These are phyloP conservation scores for Plotosus lineatus DNA, from an alignment of 2,113 vertebrate species.

Conservation along the genomic window DNA sequence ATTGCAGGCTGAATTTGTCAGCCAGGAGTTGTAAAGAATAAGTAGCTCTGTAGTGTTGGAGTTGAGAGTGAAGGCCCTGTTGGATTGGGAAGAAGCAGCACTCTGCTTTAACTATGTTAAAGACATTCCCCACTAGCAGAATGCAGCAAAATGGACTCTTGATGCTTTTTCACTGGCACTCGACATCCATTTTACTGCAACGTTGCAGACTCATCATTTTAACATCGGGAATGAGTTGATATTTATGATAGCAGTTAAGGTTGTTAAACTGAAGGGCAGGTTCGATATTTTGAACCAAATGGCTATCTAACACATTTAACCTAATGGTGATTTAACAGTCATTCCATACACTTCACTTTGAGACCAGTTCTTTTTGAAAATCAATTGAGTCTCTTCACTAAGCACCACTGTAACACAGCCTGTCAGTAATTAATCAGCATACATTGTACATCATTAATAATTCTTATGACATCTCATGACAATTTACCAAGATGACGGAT, in stretches of 20 bases:
- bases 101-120: slow-evolving; percentile 43
- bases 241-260: slow-evolving; percentile 27
- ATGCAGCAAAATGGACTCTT: slow-evolving; percentile 39
- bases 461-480: neutral
- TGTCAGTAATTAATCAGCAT: neutral
- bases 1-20: slow-evolving; percentile 50
- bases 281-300: slow-evolving; percentile 18
- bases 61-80: slow-evolving; percentile 17
- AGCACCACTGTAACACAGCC: neutral
- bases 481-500: neutral
- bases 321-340: neutral
- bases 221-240: slow-evolving; percentile 28
- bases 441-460: neutral
- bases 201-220: slow-evolving; percentile 22
- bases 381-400: neutral
- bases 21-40: slow-evolving; percentile 46
- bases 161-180: slow-evolving; percentile 31
- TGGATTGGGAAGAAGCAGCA: slow-evolving; percentile 9
- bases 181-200: slow-evolving; percentile 29
- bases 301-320: neutral
- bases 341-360: neutral
- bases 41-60: slow-evolving; percentile 41
- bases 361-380: slow-evolving; percentile 1
- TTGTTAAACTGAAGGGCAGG: slow-evolving; percentile 13
- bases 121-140: slow-evolving; percentile 24